Evolutionary conservation across 1,140 invertebrate species (phyloP).

Genomic region (Glomeris maerens): DNA sequence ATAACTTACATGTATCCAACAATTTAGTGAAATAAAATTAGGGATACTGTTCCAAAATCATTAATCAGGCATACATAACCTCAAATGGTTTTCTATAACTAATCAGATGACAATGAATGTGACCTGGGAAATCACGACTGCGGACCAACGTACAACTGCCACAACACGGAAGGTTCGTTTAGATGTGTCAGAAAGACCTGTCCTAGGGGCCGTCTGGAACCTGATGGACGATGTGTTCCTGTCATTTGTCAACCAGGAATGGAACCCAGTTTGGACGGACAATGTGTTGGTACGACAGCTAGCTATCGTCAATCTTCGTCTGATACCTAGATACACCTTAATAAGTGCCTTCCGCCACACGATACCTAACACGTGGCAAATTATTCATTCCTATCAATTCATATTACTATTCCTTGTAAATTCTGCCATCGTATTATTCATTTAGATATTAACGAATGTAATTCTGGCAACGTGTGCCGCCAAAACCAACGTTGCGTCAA

Average conservation of each 20-base stretch:
- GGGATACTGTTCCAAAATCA: too few species aligned
- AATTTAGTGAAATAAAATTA: too few species aligned
- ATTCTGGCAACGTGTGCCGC: constrained; percentile 25
- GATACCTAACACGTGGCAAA: background rate
- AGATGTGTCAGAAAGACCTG: constrained; percentile 49
- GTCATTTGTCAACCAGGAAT: constrained; percentile 36
- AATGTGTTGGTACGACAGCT: constrained; percentile 35
- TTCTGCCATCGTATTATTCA: constrained; percentile 3
- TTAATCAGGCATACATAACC: too few species aligned
- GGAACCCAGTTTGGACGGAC: constrained; percentile 29
- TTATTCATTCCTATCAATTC: background rate
- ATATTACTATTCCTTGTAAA: background rate
- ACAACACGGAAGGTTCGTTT: constrained; percentile 69
- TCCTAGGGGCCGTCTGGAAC: constrained; percentile 24
- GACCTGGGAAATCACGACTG: constrained; percentile 65
- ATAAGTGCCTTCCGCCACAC: background rate
- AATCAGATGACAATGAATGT: constrained; percentile 85
- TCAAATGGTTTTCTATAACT: constrained; percentile 9
- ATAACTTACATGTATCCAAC: too few species aligned
- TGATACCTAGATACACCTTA: background rate
- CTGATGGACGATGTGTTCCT: constrained; percentile 24
- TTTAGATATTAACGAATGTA: constrained; percentile 8
- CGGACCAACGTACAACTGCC: constrained; percentile 57
- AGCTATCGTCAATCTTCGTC: background rate
- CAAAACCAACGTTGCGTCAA: constrained; percentile 38